Base-by-base conservation (phyloP, 1,140 invertebrate species). In the Thereuonema tuberculata region DNA sequence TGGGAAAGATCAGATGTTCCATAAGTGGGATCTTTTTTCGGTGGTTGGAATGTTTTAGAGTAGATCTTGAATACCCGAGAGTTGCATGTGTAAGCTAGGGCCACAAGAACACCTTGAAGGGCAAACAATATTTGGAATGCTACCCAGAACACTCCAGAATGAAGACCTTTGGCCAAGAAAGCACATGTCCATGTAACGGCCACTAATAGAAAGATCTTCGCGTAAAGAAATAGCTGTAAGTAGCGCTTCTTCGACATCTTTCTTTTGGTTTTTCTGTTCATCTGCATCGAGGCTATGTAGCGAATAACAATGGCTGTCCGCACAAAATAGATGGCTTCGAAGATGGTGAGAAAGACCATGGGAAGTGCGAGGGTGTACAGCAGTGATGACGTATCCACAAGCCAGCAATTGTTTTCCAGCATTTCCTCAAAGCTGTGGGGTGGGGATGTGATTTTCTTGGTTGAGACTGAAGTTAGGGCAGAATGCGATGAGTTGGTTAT, bases 81-180 rank as follows among this genome's bases (percentile, higher is more conserved):
- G 69, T 83, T 83, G 69, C 82, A 83, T 5, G 81, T 81, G 56
- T 82, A 81, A 56, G 80, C 75, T 61, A 83, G 69, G 1, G 82
- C 78, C 12, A 82, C 76, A 28, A 80, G 71, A 37, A 82, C 75
- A 25, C 82, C 82, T 72, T 83, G 77, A 64, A 77, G 67, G 9
- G 67, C 66, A 62, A 76, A 75, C 21, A 69, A 68, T 17, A 76
- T 68, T 64, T 77, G 74, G 67, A 75, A 79, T 15, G 71, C 68
- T 43, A 76, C 71, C 75, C 75, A 76, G 15, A 63, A 57, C 27
- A 62, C 26, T 31, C 56, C 61, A 43, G 49, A 31, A 69, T 21
- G 71, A 69, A 28, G 71, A 29, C 57, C 69, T 69, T 71, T 68
- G 17, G 74, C 63, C 12, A 71, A 14, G 56, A 63, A 15, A 58